phyloP scores from a whole-genome alignment of 2,113 vertebrate species.

The Siphamia tubifer region DNA sequence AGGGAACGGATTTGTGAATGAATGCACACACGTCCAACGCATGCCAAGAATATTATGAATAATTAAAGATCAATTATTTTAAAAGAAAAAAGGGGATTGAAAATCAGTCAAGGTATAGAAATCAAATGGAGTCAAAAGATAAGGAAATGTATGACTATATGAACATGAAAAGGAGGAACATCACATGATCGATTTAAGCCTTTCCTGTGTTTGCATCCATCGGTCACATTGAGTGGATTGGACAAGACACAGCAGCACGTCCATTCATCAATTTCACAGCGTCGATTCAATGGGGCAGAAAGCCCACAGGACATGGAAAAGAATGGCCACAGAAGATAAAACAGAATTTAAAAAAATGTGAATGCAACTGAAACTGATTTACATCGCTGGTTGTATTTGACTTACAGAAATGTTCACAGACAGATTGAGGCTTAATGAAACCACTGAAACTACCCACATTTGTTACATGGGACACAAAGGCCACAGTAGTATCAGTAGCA shows the following conservation, averaged over 20 bases:
- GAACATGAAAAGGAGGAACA: not conserved
- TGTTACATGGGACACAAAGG: no score
- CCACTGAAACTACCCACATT: no score
- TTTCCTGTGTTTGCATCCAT: not conserved
- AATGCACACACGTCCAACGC: conserved; percentile 1
- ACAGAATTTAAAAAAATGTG: not conserved
- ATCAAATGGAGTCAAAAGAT: not conserved
- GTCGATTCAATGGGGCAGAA: not conserved
- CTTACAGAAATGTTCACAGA: no score
- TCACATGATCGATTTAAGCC: conserved; percentile 3
- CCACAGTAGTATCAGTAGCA: no score
- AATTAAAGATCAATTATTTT: not conserved
- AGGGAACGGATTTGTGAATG: conserved; percentile 40
- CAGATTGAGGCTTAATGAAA: no score
- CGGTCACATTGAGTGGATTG: not conserved
- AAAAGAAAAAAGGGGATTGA: not conserved
- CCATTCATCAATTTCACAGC: conserved; percentile 23
- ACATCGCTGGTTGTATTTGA: not conserved
- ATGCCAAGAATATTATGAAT: not conserved
- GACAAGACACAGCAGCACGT: not conserved
- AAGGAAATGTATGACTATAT: conserved; percentile 7
- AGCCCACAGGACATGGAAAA: conserved; percentile 1
- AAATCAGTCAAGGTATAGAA: not conserved
- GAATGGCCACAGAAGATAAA: not conserved
- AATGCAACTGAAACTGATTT: not conserved